Conservation (phyloP, 2,888 invertebrate genomes). For the Rhingia campestris region DNA sequence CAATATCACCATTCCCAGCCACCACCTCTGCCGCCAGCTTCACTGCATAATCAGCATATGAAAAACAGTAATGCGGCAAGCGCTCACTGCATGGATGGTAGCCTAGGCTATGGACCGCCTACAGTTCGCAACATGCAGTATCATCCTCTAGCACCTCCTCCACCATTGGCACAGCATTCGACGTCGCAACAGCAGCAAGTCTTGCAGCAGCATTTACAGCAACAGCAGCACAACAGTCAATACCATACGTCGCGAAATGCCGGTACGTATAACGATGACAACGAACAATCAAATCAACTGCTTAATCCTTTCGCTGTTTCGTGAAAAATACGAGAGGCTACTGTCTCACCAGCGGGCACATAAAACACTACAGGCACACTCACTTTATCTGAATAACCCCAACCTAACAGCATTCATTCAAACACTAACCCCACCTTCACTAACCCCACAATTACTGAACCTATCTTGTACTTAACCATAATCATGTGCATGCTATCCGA, state of each 20-base stretch:
- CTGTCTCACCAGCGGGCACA: slow-evolving; percentile 27
- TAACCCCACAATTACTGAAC: slow-evolving; percentile 1
- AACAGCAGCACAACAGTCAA: slow-evolving; percentile 53
- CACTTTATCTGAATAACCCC: not conserved
- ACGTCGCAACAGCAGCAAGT: slow-evolving; percentile 52
- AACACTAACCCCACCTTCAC: slow-evolving; percentile 2
- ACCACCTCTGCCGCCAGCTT: slow-evolving; percentile 49
- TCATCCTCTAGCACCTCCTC: slow-evolving; percentile 83
- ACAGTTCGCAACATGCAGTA: slow-evolving; percentile 61
- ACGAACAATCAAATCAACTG: slow-evolving; percentile 11
- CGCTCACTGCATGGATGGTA: slow-evolving; percentile 74
- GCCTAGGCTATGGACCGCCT: slow-evolving; percentile 71
- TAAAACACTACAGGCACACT: slow-evolving; percentile 36
- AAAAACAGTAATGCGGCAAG: slow-evolving; percentile 48
- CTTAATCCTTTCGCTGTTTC: slow-evolving; percentile 25
- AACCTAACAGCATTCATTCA: slow-evolving; percentile 8
- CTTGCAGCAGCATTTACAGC: slow-evolving; percentile 57
- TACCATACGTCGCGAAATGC: slow-evolving; percentile 58
- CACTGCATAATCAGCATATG: slow-evolving; percentile 62
- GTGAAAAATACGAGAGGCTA: slow-evolving; percentile 4
- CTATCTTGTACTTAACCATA: too few species aligned
- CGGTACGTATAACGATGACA: slow-evolving; percentile 63
- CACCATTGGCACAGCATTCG: slow-evolving; percentile 75
- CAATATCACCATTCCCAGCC: slow-evolving; percentile 75
- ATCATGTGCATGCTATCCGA: too few species aligned